Conservation (phyloP, 2,888 invertebrate genomes). For the Eilema griseolum region DNA sequence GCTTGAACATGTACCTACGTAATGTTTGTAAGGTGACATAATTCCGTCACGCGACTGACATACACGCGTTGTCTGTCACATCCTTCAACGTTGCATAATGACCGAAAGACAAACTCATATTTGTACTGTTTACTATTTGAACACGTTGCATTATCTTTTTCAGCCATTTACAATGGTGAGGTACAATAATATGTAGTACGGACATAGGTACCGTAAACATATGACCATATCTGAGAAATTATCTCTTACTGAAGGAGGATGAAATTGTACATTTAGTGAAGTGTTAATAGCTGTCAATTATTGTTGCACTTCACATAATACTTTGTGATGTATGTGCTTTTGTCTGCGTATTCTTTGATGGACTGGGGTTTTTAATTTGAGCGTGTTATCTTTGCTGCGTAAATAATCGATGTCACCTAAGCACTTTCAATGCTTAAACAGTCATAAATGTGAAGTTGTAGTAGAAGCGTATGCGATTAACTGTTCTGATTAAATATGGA, state of each 20-base stretch:
- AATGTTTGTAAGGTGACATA: slow-evolving; percentile 32
- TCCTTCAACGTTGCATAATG: slow-evolving; percentile 38
- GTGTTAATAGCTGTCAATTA: not conserved
- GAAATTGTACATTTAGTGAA: not conserved
- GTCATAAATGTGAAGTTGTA: no score
- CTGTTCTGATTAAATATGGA: not conserved
- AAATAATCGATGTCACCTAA: not conserved
- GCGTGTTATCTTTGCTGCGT: not conserved
- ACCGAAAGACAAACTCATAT: slow-evolving; percentile 29
- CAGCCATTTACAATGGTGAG: slow-evolving; percentile 12
- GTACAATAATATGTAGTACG: not conserved
- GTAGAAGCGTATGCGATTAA: no score
- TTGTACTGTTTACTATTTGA: slow-evolving; percentile 39
- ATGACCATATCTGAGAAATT: not conserved
- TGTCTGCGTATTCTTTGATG: no score
- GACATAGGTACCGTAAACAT: not conserved
- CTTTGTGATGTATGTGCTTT: not conserved
- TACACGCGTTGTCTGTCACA: slow-evolving; percentile 26
- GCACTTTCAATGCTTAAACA: no score
- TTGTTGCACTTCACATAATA: not conserved
- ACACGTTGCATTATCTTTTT: slow-evolving; percentile 22
- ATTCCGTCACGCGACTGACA: slow-evolving; percentile 21
- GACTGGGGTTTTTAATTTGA: not conserved
- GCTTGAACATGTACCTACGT: slow-evolving; percentile 1
- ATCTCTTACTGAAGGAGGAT: not conserved